Evolutionary conservation across 2,888 invertebrate genomes (phyloP), one percentile per base, ranked within the genome.

Genomic region (Euzetes globulus): DNA sequence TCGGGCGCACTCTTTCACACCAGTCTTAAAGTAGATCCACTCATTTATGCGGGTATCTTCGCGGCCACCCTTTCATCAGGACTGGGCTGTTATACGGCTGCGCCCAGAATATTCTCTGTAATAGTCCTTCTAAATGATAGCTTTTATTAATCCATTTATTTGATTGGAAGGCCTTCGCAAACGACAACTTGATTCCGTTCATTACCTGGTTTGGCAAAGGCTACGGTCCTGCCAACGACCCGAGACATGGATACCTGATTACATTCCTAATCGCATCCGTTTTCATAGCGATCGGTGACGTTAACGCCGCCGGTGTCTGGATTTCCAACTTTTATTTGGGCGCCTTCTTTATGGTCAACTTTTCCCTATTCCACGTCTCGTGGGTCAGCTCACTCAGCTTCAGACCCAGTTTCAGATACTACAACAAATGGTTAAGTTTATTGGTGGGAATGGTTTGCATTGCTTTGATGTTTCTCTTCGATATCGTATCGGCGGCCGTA

Each of bases 41-140:
- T 97, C 22, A 94, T 96, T 80, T 93, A 94, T 82, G 93, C 91
- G 1, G 97, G 97, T 0, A 96, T 97, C 81, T 96, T 94, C 85
- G 95, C 97, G 1, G 97, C 97, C 3, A 96, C 97, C 0, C 85
- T 98, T 9, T 95, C 94, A 68, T 96, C 96, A 0, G 95, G 97
- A 0, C 85, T 98, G 52, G 97, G 96, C 0, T 94, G 94, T 84
- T 85, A 97, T 76, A 86, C 97, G 58, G 94, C 94, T 0, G 97
- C 97, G 1, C 97, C 97, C 6, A 85, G 86, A 80, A 84, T 86
- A 52, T 86, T 86, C 78, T 85, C 85, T 27, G 73, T 65, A 55
- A 52, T 25, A 45, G 25, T 29, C 13, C 6, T 58, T n/a, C n/a
- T 6, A 33, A n/a, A 17, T 65, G 25, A 65, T 37, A 37, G 7